Base-by-base conservation (phyloP, 2,797 vertebrate genomes). In the Spondyliosoma cantharus region DNA sequence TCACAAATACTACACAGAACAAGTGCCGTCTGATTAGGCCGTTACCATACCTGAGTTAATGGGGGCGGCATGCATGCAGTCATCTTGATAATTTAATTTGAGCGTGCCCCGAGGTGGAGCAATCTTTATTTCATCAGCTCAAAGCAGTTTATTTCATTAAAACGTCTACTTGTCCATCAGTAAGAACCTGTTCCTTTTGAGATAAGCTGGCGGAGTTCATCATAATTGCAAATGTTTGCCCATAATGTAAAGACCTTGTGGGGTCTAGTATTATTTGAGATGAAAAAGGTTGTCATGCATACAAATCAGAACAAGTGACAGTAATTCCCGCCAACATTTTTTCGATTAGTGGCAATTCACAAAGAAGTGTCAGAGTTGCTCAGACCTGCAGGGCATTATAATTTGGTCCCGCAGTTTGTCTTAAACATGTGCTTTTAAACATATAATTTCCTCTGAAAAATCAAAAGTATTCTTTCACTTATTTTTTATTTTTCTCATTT, bases 211-310 rank as follows among this genome's bases (percentile, higher is more conserved):
- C 27, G 9, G 84, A 91, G 90, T 94, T 94, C 92, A 93, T 94
- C 94, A 94, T 93, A 93, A 93, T 94, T 94, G 94, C 93, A 93
- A 94, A 94, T 94, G 92, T 93, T 94, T 93, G 91, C 92, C 86
- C 83, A 80, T 88, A 90, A 93, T 89, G 86, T 90, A 94, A 93
- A 93, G 92, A 92, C 91, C 91, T 92, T 76, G 89, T 91, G 90
- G 91, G 92, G 90, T 93, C 90, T 93, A 48, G 86, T 89, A 88
- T 92, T 92, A 82, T 90, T 88, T 80, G 82, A 92, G 87, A 93
- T 91, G 91, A 92, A 88, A 90, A 91, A 88, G 91, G 86, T 90
- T 90, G 90, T 89, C 91, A 87, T 82, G 91, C 93, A 93, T 93
- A 83, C 92, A 91, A 91, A 93, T 91, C 89, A 74, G 89, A 80